phyloP scores from a whole-genome alignment of 1,140 invertebrate genomes.

The Ostrea edulis region DNA sequence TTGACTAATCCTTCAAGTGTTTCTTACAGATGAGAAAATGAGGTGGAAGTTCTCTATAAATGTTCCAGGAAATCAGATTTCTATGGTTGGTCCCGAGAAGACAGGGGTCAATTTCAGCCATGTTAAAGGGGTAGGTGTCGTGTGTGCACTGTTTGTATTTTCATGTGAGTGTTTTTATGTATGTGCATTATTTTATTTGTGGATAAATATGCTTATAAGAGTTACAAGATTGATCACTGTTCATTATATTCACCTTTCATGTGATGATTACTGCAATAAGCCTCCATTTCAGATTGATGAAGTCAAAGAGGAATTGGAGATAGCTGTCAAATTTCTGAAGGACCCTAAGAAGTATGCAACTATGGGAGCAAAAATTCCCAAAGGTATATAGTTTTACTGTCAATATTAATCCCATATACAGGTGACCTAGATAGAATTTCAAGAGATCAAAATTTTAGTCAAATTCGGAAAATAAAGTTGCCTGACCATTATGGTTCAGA shows the following conservation, averaged over 20 bases:
- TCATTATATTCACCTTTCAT: too few relatives aligned
- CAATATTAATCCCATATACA: background rate
- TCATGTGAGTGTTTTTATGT: background rate
- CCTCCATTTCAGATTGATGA: conserved; percentile 83
- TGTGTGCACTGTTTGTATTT: too few relatives aligned
- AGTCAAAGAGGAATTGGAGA: conserved; percentile 97
- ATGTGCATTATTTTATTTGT: background rate
- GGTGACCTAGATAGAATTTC: too few relatives aligned
- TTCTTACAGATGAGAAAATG: background rate
- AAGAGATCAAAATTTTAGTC: too few relatives aligned
- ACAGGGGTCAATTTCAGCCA: background rate
- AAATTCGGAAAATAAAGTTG: too few relatives aligned
- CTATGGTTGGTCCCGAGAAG: background rate
- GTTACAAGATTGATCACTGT: too few relatives aligned
- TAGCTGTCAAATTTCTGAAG: conserved; percentile 97
- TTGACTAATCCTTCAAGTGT: background rate
- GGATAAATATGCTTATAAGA: too few relatives aligned
- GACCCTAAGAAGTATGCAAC: conserved; percentile 97
- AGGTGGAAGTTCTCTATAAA: background rate
- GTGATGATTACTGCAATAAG: background rate
- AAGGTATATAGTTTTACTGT: conserved; percentile 81
- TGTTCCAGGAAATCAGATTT: background rate
- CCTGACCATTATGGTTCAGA: too few relatives aligned
- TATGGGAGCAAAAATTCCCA: conserved; percentile 96
- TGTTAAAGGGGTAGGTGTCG: background rate